These are phyloP conservation scores for Sphaeramia orbicularis DNA, from an alignment of 2,797 vertebrate species.

Conservation along the genomic window DNA sequence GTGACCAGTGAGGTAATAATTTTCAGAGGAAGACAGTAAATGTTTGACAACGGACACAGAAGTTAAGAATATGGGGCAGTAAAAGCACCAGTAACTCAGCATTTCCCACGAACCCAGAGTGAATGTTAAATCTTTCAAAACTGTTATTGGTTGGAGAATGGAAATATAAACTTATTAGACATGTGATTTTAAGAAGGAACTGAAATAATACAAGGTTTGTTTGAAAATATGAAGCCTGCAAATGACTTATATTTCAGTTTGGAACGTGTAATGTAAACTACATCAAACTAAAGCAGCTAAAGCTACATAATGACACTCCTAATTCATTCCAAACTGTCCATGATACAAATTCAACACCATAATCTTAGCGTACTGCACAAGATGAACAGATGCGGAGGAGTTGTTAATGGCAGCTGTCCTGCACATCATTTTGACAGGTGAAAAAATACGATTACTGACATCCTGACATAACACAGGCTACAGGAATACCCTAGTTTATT, in stretches of 20 bases:
- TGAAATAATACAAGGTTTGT: conserved; percentile 49
- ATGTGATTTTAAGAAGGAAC: conserved; percentile 43
- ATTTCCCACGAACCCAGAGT: conserved; percentile 29
- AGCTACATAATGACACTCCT: conserved; percentile 56
- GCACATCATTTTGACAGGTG: conserved; percentile 71
- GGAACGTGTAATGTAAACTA: conserved; percentile 63
- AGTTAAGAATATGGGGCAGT: conserved; percentile 11
- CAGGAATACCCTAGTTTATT: conserved; percentile 74
- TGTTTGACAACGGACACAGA: conserved; percentile 41
- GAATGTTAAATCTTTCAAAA: conserved; percentile 43
- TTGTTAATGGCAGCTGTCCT: conserved; percentile 34
- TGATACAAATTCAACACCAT: conserved; percentile 54
- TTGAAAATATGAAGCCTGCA: conserved; percentile 58
- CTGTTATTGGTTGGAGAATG: conserved; percentile 52
- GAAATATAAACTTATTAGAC: conserved; percentile 53
- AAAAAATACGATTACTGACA: conserved; percentile 69
- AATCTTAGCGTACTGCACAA: conserved; percentile 38
- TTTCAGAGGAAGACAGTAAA: conserved; percentile 43
- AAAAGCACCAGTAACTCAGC: conserved; percentile 39
- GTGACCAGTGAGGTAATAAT: conserved; percentile 46
- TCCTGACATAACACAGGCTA: conserved; percentile 51
- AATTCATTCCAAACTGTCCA: conserved; percentile 52
- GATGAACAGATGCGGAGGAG: conserved; percentile 28
- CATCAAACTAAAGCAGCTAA: conserved; percentile 60
- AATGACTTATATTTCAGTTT: conserved; percentile 71